A percentile compares a stretch with the other conserved stretches of the same genome.
These are phyloP conservation scores for Myrmecobius fasciatus DNA, from an alignment of 2,113 vertebrate species.

Conservation along the genomic window DNA sequence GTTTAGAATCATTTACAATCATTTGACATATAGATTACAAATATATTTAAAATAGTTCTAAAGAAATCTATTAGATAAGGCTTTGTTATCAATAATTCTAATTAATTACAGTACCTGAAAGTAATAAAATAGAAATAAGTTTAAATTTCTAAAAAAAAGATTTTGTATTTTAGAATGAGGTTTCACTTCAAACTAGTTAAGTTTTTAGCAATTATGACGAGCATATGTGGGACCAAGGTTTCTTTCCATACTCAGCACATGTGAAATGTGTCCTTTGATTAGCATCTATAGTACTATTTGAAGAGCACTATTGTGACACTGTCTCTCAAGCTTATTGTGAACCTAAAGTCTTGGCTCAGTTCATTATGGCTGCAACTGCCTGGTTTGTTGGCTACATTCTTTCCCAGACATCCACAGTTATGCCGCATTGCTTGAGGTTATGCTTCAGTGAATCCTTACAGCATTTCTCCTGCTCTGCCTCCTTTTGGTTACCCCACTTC, in stretches of 20 bases:
- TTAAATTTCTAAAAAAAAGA: background rate
- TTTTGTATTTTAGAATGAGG: background rate
- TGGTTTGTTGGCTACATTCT: constrained; percentile 26
- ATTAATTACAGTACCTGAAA: background rate
- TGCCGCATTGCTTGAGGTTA: background rate
- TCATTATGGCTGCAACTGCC: background rate
- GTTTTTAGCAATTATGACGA: background rate
- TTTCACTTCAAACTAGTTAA: background rate
- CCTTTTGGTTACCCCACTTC: constrained; percentile 47
- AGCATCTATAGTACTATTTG: background rate
- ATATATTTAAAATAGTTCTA: background rate
- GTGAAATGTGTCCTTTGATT: constrained; percentile 19
- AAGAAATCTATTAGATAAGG: constrained; percentile 18
- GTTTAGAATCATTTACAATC: constrained; percentile 9
- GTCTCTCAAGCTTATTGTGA: background rate
- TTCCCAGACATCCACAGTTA: background rate
- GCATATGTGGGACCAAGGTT: background rate
- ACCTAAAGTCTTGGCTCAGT: background rate
- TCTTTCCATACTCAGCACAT: background rate
- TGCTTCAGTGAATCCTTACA: constrained; percentile 37
- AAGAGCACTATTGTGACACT: background rate
- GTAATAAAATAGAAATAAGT: background rate
- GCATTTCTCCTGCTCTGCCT: background rate
- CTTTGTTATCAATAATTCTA: constrained; percentile 3
- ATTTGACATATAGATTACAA: constrained; percentile 7